A percentile compares a stretch with the other conserved stretches of the same genome.
Conservation (phyloP, 2,113 vertebrate species). For the Osmerus mordax region DNA sequence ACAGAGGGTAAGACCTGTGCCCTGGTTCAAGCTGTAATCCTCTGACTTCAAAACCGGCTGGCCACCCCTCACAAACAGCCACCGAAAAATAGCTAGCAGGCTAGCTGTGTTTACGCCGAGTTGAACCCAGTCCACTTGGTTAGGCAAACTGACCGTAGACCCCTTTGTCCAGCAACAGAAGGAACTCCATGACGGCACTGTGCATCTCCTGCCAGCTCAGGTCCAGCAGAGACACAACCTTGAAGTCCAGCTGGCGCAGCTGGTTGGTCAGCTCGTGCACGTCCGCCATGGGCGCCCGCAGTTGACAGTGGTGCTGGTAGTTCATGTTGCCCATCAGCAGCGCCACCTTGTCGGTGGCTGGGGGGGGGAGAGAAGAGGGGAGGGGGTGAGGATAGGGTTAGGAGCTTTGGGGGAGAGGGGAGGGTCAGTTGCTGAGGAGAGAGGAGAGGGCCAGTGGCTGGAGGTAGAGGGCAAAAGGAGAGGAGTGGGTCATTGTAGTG, state of each 20-base stretch:
- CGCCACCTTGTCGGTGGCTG: slow-evolving; percentile 87
- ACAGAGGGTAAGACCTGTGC: too few species aligned
- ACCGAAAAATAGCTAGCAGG: too few species aligned
- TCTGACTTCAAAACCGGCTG: too few species aligned
- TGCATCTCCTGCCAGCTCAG: slow-evolving; percentile 83
- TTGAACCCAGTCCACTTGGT: neutral
- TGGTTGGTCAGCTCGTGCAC: slow-evolving; percentile 78
- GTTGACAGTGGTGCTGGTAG: slow-evolving; percentile 76
- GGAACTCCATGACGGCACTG: slow-evolving; percentile 80
- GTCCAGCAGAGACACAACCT: slow-evolving; percentile 84
- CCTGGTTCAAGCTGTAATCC: too few species aligned
- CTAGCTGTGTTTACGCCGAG: too few species aligned
- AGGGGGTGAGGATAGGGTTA: neutral
- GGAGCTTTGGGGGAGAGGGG: neutral
- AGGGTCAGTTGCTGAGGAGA: too few species aligned
- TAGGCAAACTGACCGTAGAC: slow-evolving; percentile 73
- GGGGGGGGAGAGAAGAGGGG: neutral
- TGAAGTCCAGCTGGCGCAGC: slow-evolving; percentile 84
- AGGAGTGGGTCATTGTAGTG: neutral
- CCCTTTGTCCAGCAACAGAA: slow-evolving; percentile 80
- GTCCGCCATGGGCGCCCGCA: slow-evolving; percentile 79
- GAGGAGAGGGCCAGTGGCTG: too few species aligned
- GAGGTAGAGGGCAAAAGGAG: neutral
- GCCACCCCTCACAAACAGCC: too few species aligned
- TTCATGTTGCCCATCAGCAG: slow-evolving; percentile 87